Conservation (phyloP, 2,113 vertebrate species). For the Oostethus manadensis region DNA sequence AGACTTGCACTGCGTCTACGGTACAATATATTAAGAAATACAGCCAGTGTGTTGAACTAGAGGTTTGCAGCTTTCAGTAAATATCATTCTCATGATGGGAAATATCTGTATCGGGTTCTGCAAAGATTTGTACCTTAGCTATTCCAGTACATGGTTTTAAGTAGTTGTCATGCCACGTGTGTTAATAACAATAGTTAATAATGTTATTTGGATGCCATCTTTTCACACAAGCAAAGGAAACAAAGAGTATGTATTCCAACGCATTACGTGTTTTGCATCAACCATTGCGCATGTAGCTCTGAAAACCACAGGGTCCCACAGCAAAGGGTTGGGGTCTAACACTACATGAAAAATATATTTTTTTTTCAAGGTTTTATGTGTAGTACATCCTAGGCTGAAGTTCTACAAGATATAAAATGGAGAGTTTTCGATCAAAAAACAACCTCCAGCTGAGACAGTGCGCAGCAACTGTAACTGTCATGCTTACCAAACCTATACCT, state of each 20-base stretch:
- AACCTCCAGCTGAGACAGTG: background rate
- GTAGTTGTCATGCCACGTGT: too few relatives aligned
- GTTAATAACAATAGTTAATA: background rate
- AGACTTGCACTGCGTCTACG: conserved; percentile 23
- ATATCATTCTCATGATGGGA: conserved; percentile 18
- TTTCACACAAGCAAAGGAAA: background rate
- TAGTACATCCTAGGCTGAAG: background rate
- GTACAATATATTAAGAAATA: conserved; percentile 24
- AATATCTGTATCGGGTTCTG: background rate
- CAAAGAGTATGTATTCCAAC: background rate
- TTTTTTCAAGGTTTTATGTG: background rate
- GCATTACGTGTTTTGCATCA: background rate
- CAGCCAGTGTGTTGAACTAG: conserved; percentile 3
- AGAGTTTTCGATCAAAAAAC: background rate
- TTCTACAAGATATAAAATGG: background rate
- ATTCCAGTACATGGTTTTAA: too few relatives aligned
- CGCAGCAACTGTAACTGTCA: background rate
- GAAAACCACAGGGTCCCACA: background rate
- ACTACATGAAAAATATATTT: background rate
- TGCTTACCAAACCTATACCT: background rate
- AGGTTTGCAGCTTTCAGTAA: background rate
- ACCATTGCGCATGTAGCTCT: background rate
- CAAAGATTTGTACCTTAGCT: background rate
- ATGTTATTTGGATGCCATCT: background rate
- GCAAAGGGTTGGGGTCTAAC: background rate